Conservation (phyloP, 1,140 invertebrate species). For the Conus betulinus region DNA sequence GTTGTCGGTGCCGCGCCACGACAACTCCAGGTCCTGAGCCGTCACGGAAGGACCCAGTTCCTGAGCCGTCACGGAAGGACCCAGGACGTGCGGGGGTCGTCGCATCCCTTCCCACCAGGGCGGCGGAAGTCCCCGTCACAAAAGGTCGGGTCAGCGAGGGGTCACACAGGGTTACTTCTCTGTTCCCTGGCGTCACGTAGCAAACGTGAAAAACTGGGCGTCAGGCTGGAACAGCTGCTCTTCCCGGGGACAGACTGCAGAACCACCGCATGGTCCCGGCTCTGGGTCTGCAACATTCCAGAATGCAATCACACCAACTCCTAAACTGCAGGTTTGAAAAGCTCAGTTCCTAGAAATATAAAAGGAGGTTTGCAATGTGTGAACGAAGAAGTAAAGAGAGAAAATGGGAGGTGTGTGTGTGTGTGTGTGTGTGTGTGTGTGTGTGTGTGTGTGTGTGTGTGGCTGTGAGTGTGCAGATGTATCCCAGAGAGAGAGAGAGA, state of each 20-base stretch:
- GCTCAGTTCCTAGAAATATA: not conserved
- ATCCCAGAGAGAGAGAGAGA: too few species aligned
- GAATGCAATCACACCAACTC: not conserved
- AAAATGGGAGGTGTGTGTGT: too few species aligned
- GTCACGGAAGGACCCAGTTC: not conserved
- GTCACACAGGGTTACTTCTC: not conserved
- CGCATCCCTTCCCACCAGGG: too few species aligned
- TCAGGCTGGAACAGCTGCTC: not conserved
- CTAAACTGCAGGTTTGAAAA: too few species aligned
- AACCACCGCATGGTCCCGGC: conserved; percentile 49
- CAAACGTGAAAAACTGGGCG: too few species aligned
- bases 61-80: not conserved
- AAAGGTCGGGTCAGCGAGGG: not conserved
- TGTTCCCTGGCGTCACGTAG: too few species aligned
- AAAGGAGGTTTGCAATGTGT: not conserved
- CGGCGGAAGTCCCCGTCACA: too few species aligned
- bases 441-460: too few species aligned
- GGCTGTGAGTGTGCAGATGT: too few species aligned
- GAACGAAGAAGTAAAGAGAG: not conserved
- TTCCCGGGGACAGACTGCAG: conserved; percentile 38
- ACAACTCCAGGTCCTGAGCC: not conserved
- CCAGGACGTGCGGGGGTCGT: not conserved
- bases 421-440: too few species aligned
- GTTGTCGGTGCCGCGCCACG: not conserved
- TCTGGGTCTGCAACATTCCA: not conserved